A percentile compares a stretch with the other conserved stretches of the same genome.
Evolutionary conservation across 2,113 vertebrate genomes (phyloP).

Genomic region (Alosa alosa): DNA sequence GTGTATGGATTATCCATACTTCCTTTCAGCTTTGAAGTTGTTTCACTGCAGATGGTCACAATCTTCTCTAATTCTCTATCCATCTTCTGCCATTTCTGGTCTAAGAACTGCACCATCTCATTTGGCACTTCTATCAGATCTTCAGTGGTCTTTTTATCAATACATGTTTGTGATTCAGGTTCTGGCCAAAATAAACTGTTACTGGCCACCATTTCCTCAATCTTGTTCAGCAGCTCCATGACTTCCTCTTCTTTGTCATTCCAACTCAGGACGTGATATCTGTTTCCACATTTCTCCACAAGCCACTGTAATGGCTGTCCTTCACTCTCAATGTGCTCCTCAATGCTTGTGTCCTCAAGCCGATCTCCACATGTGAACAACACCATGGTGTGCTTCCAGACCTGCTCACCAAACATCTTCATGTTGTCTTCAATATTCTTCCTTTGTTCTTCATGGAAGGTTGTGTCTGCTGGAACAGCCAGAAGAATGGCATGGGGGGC

Average conservation of each 20-base stretch:
- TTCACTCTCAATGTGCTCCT: slow-evolving; percentile 21
- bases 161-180: neutral
- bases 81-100: neutral
- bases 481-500: slow-evolving; percentile 25
- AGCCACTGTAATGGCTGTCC: neutral
- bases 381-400: slow-evolving; percentile 2
- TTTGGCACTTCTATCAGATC: neutral
- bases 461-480: slow-evolving; percentile 8
- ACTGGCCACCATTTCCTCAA: slow-evolving; percentile 24
- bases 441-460: slow-evolving; percentile 24
- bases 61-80: neutral
- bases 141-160: neutral
- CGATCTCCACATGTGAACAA: slow-evolving; percentile 28
- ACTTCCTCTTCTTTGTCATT: neutral
- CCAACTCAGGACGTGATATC: slow-evolving; percentile 8
- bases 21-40: rapidly evolving
- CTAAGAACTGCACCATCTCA: neutral
- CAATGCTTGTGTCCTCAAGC: neutral
- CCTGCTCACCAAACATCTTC: neutral
- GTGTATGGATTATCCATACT: neutral
- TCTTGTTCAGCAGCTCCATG: slow-evolving; percentile 25
- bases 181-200: neutral
- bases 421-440: slow-evolving; percentile 19
- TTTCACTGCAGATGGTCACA: neutral
- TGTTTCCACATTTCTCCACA: slow-evolving; percentile 29